These are phyloP conservation scores for Chondrilla cf. caribensis DNA, from an alignment of 37 sponge, comb jelly and placozoan species.

Conservation along the genomic window DNA sequence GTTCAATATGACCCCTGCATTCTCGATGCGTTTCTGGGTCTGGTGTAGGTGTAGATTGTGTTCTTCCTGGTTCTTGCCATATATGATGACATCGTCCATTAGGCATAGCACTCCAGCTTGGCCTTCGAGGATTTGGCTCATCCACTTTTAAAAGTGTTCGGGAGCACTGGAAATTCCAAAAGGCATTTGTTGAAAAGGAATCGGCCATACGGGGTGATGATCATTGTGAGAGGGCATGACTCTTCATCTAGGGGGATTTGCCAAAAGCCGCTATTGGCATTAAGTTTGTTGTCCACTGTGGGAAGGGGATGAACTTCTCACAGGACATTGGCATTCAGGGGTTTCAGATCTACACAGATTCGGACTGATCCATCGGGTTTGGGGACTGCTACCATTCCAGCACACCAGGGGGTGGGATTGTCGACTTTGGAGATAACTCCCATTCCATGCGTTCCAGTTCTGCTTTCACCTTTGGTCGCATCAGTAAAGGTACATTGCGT, in stretches of 20 bases:
- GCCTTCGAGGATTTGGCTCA: constrained; percentile 16
- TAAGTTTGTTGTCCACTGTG: constrained; percentile 21
- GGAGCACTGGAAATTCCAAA: constrained; percentile 51
- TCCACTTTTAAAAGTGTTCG: constrained; percentile 36
- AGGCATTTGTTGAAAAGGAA: constrained; percentile 34
- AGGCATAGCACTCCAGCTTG: constrained; percentile 30
- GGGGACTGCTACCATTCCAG: constrained; percentile 30
- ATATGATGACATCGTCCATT: constrained; percentile 38
- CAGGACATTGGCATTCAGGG: constrained; percentile 26
- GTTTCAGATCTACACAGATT: constrained; percentile 39
- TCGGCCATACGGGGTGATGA: constrained; percentile 31
- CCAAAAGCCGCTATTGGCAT: constrained; percentile 27
- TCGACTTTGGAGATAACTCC: constrained; percentile 21
- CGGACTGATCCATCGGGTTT: constrained; percentile 19
- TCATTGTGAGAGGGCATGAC: constrained; percentile 25
- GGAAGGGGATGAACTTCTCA: constrained; percentile 21
- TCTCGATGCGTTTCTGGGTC: neutral
- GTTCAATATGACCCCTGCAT: constrained; percentile 29
- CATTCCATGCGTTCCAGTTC: constrained; percentile 31
- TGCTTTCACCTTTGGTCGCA: constrained; percentile 24
- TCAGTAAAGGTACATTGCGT: constrained; percentile 11
- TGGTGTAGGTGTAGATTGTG: constrained; percentile 7
- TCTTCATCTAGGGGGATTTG: constrained; percentile 21
- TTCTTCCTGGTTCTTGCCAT: constrained; percentile 29
- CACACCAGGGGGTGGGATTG: constrained; percentile 34